Evolutionary conservation across 1,140 invertebrate species (phyloP).

Genomic region (Harlomillsia oculata): DNA sequence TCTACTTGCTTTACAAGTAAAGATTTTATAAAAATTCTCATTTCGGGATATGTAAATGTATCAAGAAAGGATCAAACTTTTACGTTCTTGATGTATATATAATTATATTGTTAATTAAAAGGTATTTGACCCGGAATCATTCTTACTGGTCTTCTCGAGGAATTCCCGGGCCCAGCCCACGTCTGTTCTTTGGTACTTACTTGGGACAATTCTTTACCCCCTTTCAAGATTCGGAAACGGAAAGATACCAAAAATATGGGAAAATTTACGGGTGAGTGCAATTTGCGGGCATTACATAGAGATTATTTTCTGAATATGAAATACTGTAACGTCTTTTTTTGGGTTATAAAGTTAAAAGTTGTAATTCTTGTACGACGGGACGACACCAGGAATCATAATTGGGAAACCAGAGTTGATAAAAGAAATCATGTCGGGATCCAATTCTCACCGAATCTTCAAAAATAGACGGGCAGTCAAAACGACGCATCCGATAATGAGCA

Average conservation of each 20-base stretch:
- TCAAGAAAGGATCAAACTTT: too few relatives aligned
- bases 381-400: slow-evolving; percentile 6
- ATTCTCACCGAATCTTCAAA: neutral
- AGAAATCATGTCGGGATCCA: neutral
- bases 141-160: slow-evolving; percentile 6
- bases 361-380: slow-evolving; percentile 7
- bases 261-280: slow-evolving; percentile 16
- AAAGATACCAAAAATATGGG: slow-evolving; percentile 10
- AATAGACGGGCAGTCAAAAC: slow-evolving; percentile 12
- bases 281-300: neutral
- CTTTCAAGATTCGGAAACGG: slow-evolving; percentile 7
- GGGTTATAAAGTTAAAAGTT: neutral
- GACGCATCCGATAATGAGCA: slow-evolving; percentile 12
- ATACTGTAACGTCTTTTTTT: neutral
- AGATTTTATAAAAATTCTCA: too few relatives aligned
- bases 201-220: slow-evolving; percentile 4
- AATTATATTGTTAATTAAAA: neutral
- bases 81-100: neutral
- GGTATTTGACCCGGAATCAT: slow-evolving; percentile 10
- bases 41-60: too few relatives aligned
- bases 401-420: neutral
- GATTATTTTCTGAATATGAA: neutral
- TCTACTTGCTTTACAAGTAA: too few relatives aligned
- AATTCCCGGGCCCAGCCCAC: neutral
- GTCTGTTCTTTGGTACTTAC: slow-evolving; percentile 12